These are phyloP conservation scores for Pectinophora gossypiella DNA, from an alignment of 1,140 invertebrate genomes.

Conservation along the genomic window DNA sequence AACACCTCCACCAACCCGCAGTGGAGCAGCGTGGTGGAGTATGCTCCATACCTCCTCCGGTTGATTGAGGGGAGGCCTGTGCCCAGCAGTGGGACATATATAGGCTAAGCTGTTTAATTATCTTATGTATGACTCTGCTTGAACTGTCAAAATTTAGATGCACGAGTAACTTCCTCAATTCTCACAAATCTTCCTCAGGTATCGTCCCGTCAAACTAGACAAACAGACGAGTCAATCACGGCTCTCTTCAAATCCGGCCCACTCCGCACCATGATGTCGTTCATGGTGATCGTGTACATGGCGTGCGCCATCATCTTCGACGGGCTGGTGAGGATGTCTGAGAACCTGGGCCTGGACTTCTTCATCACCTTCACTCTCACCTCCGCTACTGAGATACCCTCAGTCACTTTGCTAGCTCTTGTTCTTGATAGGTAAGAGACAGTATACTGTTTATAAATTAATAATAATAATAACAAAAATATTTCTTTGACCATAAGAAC, in stretches of 20 bases:
- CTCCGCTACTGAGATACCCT: conserved; percentile 82
- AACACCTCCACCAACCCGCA: no score
- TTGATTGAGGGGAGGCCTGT: no score
- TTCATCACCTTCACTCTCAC: conserved; percentile 83
- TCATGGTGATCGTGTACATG: conserved; percentile 76
- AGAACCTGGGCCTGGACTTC: conserved; percentile 79
- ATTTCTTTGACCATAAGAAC: no score
- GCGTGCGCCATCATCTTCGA: conserved; percentile 81
- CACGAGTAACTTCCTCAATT: not conserved
- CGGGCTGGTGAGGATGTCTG: conserved; percentile 80
- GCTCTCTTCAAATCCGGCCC: conserved; percentile 77
- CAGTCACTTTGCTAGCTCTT: conserved; percentile 79
- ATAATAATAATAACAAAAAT: no score
- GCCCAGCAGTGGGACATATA: no score
- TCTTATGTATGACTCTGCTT: no score
- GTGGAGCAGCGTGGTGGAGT: no score
- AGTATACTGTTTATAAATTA: no score
- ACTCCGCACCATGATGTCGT: conserved; percentile 75
- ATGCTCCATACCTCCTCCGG: no score
- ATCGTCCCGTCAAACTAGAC: conserved; percentile 52
- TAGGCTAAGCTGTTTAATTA: no score
- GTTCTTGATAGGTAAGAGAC: conserved; percentile 81
- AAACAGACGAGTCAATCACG: conserved; percentile 65
- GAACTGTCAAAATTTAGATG: not conserved
- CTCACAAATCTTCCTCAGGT: no score